Conservation (phyloP, 30 jellyfish, hydroid and myxozoan genomes). For the Sanderia malayensis region DNA sequence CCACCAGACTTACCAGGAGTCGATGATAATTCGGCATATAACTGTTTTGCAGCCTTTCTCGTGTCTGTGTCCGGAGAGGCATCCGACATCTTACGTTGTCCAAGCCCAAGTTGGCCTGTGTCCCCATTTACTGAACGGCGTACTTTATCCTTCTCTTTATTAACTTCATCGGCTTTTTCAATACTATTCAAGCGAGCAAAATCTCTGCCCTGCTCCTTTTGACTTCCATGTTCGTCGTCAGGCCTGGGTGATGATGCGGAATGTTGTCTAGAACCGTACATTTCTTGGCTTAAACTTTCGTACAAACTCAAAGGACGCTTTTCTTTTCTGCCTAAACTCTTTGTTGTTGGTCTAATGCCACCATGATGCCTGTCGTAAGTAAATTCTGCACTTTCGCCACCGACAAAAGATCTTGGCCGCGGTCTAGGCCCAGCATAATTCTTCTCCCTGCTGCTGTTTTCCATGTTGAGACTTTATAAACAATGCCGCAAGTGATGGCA, state of each 20-base stretch:
- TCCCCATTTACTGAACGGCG: conserved; percentile 26
- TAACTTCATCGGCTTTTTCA: conserved; percentile 58
- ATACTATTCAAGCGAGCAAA: conserved; percentile 26
- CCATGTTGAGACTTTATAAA: background rate
- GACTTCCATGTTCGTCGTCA: conserved; percentile 24
- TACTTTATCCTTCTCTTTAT: conserved; percentile 31
- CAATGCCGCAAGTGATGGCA: background rate
- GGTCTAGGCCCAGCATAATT: conserved; percentile 19
- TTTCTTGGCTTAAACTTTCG: conserved; percentile 44
- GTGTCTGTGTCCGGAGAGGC: conserved; percentile 37
- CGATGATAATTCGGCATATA: conserved; percentile 75
- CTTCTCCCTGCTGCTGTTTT: conserved; percentile 4
- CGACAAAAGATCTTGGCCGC: conserved; percentile 55
- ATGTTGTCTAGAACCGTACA: conserved; percentile 18
- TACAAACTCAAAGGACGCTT: conserved; percentile 54
- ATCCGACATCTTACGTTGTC: conserved; percentile 37
- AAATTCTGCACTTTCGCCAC: conserved; percentile 50
- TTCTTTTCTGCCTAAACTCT: conserved; percentile 24
- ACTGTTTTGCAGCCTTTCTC: conserved; percentile 45
- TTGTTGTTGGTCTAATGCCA: conserved; percentile 27
- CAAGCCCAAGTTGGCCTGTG: conserved; percentile 38
- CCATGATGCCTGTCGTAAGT: conserved; percentile 43
- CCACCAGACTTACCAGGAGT: conserved; percentile 51
- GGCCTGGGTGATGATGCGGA: conserved; percentile 57
- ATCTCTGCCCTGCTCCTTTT: background rate